These are phyloP conservation scores for Megalurothrips usitatus DNA, from an alignment of 2,888 invertebrate species.

Conservation along the genomic window DNA sequence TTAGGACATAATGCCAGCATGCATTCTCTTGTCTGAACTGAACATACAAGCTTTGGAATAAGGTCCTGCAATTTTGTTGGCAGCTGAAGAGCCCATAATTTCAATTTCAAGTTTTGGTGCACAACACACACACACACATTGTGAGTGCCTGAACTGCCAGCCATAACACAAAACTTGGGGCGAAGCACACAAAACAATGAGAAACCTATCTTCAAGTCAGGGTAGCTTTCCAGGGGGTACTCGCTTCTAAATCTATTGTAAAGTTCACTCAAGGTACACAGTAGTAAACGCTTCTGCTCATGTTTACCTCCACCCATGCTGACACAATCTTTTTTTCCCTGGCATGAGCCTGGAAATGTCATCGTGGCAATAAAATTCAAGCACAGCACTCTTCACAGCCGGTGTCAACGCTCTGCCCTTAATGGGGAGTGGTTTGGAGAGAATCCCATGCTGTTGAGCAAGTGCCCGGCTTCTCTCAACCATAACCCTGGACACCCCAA, in stretches of 20 bases:
- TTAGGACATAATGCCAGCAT: neutral
- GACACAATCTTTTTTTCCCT: neutral
- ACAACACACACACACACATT: neutral
- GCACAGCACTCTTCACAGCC: neutral
- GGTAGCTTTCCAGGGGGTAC: no score
- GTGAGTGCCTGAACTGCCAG: neutral
- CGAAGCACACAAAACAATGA: neutral
- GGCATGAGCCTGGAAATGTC: neutral
- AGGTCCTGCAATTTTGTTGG: neutral
- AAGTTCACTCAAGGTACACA: neutral
- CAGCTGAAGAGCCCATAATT: neutral
- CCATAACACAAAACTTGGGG: neutral
- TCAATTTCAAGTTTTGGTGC: neutral
- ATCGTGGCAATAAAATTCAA: constrained; percentile 3
- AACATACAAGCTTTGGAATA: neutral
- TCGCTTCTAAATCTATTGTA: neutral
- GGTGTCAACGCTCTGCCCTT: neutral
- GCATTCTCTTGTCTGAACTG: neutral
- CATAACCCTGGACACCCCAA: neutral
- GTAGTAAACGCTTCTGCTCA: neutral
- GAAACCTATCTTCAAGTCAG: neutral
- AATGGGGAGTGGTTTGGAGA: neutral
- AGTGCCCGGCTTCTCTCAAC: neutral
- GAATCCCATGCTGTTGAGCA: neutral
- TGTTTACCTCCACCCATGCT: neutral